These are phyloP conservation scores for Onychomys torridus DNA, from an alignment of 2,797 vertebrate species.

Conservation along the genomic window DNA sequence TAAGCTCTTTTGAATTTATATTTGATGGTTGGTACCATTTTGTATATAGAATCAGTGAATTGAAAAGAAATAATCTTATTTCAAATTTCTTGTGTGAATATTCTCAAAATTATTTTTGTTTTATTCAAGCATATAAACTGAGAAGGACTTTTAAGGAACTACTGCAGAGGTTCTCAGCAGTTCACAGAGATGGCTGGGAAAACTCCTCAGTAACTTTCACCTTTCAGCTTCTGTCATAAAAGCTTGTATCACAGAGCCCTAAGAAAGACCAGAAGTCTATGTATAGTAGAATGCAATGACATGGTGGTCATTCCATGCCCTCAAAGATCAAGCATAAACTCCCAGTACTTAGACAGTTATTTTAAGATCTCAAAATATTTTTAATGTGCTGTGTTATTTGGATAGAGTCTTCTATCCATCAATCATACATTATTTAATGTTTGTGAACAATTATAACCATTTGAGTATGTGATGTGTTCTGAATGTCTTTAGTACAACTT, in stretches of 20 bases:
- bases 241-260: neutral
- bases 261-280: neutral
- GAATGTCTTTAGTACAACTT: neutral
- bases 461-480: neutral
- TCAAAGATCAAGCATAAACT: conserved; percentile 8
- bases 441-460: neutral
- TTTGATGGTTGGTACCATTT: neutral
- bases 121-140: neutral
- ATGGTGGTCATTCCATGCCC: neutral
- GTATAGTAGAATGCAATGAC: neutral
- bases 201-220: neutral
- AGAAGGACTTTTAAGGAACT: neutral
- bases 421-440: neutral
- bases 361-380: conserved; percentile 33
- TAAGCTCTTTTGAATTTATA: neutral
- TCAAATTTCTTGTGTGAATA: conserved; percentile 21
- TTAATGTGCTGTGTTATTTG: neutral
- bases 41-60: neutral
- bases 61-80: neutral
- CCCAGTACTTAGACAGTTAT: conserved; percentile 31
- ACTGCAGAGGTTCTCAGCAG: neutral
- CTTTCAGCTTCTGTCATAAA: neutral
- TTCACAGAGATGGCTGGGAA: neutral
- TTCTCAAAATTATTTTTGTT: conserved; percentile 50
- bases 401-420: neutral